Conservation (phyloP, 2,888 invertebrate species). For the Tuberolachnus salignus region DNA sequence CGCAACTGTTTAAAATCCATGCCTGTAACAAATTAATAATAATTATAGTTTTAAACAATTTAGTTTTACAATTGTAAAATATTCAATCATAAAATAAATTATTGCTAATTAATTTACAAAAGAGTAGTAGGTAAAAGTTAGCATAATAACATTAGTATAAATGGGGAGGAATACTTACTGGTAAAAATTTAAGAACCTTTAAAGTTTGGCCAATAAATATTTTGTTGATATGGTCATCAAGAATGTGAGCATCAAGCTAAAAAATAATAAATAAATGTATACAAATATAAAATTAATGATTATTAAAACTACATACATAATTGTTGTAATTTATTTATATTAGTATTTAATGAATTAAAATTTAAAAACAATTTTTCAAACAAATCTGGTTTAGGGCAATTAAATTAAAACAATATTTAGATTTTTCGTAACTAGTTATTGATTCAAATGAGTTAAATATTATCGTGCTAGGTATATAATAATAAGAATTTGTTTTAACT, state of each 20-base stretch:
- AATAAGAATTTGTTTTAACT: background rate
- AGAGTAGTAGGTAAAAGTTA: background rate
- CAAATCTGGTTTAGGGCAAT: background rate
- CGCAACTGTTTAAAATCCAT: slow-evolving; percentile 64
- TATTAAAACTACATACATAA: background rate
- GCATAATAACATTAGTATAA: too few species aligned
- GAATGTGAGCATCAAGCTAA: slow-evolving; percentile 78
- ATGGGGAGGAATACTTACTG: slow-evolving; percentile 69
- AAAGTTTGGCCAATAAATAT: slow-evolving; percentile 72
- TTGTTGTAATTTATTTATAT: background rate
- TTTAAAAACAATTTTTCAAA: background rate
- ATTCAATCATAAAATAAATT: slow-evolving; percentile 13
- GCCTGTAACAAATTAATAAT: slow-evolving; percentile 66
- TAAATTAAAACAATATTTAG: background rate
- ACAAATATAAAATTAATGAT: background rate
- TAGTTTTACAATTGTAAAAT: slow-evolving; percentile 48
- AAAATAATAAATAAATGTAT: slow-evolving; percentile 59
- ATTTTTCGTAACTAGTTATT: background rate
- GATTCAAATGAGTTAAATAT: background rate
- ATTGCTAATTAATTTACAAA: background rate
- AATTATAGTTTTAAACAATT: background rate
- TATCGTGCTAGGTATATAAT: background rate
- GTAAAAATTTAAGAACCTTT: slow-evolving; percentile 71
- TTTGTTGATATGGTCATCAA: slow-evolving; percentile 79
- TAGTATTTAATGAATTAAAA: background rate